A percentile compares a stretch with the other conserved stretches of the same genome.
phyloP scores from a whole-genome alignment of 2,797 vertebrate genomes.

The Alauda arvensis region DNA sequence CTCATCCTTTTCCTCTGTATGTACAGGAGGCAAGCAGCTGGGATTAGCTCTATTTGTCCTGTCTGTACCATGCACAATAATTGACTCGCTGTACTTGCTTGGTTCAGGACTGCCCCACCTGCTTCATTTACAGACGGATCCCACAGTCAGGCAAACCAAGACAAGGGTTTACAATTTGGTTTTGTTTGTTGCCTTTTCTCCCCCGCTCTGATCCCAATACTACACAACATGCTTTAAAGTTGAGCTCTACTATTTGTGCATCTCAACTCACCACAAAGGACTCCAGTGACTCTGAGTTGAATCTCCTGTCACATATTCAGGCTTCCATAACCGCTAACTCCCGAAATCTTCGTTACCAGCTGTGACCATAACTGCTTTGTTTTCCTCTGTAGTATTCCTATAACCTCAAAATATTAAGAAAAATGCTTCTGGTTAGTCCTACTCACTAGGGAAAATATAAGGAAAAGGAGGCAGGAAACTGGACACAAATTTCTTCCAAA shows the following conservation, averaged over 20 bases:
- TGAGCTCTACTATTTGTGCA: not conserved
- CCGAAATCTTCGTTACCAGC: not conserved
- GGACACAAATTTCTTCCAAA: not conserved
- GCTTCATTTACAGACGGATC: not conserved
- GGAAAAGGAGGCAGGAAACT: not conserved
- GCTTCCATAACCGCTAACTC: not conserved
- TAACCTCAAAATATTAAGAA: not conserved
- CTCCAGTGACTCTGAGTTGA: not conserved
- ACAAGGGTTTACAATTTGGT: not conserved
- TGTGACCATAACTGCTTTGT: not conserved
- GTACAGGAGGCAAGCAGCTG: not conserved
- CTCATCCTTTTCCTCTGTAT: not conserved
- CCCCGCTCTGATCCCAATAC: accelerated
- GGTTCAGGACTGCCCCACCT: not conserved
- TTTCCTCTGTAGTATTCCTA: not conserved
- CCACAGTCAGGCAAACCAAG: not conserved
- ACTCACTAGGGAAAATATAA: not conserved
- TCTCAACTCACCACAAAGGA: not conserved
- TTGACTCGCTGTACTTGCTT: not conserved
- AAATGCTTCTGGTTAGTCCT: not conserved
- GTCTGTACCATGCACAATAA: not conserved
- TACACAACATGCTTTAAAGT: not conserved
- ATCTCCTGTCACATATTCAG: not conserved
- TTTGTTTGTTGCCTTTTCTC: not conserved
- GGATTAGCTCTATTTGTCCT: not conserved